phyloP scores from a whole-genome alignment of 2,797 vertebrate species.

The Acrossocheilus fasciatus region DNA sequence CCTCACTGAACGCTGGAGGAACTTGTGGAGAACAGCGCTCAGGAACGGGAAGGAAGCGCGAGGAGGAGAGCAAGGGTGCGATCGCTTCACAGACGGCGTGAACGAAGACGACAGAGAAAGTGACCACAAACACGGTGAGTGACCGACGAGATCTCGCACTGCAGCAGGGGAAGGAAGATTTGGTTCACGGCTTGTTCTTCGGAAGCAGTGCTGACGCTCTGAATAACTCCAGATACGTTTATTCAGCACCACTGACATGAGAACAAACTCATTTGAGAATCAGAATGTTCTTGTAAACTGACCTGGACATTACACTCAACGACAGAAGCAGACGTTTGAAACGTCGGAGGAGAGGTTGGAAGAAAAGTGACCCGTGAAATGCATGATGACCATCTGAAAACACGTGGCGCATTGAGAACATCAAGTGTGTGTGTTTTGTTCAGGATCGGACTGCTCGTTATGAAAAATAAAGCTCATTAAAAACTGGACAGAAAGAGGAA shows the following conservation, averaged over 20 bases:
- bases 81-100: background rate
- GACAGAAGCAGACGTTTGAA: background rate
- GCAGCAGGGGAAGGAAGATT: background rate
- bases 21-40: background rate
- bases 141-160: background rate
- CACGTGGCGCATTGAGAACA: background rate
- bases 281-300: background rate
- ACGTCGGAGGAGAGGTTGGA: background rate
- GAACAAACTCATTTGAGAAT: background rate
- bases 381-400: background rate
- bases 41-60: conserved; percentile 35
- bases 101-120: conserved; percentile 8
- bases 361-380: background rate
- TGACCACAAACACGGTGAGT: conserved; percentile 31
- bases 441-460: no score
- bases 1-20: background rate
- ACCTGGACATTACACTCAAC: background rate
- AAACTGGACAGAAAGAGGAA: conserved; percentile 67
- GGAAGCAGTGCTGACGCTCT: background rate
- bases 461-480: background rate
- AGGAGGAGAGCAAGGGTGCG: background rate
- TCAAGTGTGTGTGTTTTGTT: background rate
- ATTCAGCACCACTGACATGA: background rate
- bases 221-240: background rate
- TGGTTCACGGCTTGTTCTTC: background rate